Base-by-base conservation (phyloP, 2,113 vertebrate species). In the Macrotus californicus region DNA sequence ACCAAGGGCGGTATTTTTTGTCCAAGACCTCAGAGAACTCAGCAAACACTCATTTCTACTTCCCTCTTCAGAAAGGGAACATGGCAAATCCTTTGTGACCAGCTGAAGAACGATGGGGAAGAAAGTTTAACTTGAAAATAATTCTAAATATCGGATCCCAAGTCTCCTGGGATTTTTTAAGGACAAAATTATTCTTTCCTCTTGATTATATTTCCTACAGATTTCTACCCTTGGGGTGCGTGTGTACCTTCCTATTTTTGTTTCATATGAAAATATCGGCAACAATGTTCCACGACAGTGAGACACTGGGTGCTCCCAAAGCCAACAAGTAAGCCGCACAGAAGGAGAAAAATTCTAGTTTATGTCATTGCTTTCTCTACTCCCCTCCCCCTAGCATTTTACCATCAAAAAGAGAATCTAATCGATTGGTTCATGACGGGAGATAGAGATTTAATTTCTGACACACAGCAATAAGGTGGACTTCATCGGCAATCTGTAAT, bases 371-470 rank as follows among this genome's bases (percentile, higher is more conserved):
- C 91, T 46, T 91, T 97, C 96, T 96, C 72, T 90, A 59, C 79
- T 54, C 9, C 56, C 11, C 2, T 61, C 36, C 61, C 9, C 3
- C 75, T 66, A 72, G 79, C 9, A 34, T 31, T 67, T 48, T 93
- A 91, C 92, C 66, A 79, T 81, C 84, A 66, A 91, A 95, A 87
- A 3, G 72, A 83, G 48, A 96, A 96, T 82, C 82, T 95, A 26
- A 98, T 96, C 34, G 76, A 96, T 93, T 72, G 5, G 54, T 73
- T 97, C 77, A 96, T 94, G 93, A 88, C 29, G 97, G 22, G 14
- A 80, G 85, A 94, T 22, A 97, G 24, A 41, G 76, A 96, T 12
- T 89, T 95, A 94, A 75, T 97, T 97, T 98, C 95, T 77, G 80
- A 96, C 52, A 92, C 94, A 89, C 0, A 3, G 67, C 70, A 77